Percentiles rank a stretch among this genome's conserved stretches.
Conservation (phyloP, 2,797 vertebrate species). For the Agapornis canus region DNA sequence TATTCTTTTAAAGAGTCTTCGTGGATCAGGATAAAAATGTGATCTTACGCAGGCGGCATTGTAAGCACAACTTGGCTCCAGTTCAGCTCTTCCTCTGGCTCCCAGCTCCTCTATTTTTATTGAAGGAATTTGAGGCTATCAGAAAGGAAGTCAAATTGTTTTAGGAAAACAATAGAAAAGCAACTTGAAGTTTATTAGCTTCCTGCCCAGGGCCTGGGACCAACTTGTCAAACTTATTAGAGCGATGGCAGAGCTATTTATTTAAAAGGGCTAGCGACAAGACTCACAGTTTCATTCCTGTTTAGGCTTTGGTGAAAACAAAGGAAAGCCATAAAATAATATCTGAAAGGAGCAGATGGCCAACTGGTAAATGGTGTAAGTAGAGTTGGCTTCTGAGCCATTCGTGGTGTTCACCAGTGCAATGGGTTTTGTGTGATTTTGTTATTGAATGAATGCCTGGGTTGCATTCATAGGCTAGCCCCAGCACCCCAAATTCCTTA, state of each 20-base stretch:
- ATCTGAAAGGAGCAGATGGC: conserved; percentile 55
- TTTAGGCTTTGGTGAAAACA: conserved; percentile 59
- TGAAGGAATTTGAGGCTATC: conserved; percentile 84
- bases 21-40: conserved; percentile 72
- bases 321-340: conserved; percentile 66
- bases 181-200: conserved; percentile 80
- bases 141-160: conserved; percentile 98
- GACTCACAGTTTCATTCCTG: conserved; percentile 66
- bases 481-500: not conserved
- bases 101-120: conserved; percentile 82
- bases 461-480: not conserved
- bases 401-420: not conserved
- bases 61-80: conserved; percentile 80
- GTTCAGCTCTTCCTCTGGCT: conserved; percentile 73
- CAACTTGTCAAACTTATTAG: conserved; percentile 67
- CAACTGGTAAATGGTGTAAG: conserved; percentile 12
- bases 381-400: not conserved
- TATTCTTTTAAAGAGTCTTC: conserved; percentile 64
- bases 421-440: not conserved
- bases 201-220: conserved; percentile 71
- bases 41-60: conserved; percentile 75
- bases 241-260: conserved; percentile 72
- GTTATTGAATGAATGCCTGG: not conserved
- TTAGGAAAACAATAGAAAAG: conserved; percentile 92
- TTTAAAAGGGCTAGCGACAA: conserved; percentile 60